These are phyloP conservation scores for Motacilla alba DNA, from an alignment of 2,113 vertebrate species.

Conservation along the genomic window DNA sequence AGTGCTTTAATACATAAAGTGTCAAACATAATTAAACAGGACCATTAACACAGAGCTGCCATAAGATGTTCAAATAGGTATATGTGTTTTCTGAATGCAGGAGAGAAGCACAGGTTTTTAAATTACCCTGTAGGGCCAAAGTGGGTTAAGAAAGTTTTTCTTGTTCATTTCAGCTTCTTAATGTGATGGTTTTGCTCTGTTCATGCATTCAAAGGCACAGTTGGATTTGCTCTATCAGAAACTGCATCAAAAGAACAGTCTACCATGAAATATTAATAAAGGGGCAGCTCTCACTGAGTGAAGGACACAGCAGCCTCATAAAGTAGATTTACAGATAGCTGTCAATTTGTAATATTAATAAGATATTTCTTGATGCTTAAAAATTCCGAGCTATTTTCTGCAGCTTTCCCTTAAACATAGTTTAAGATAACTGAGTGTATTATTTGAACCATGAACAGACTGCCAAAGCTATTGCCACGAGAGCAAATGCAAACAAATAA, in stretches of 20 bases:
- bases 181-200: not conserved
- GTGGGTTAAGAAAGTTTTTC: not conserved
- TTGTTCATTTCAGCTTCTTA: not conserved
- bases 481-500: conserved; percentile 17
- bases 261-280: not conserved
- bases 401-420: not conserved
- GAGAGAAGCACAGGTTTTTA: not conserved
- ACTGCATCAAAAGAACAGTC: not conserved
- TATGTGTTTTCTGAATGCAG: not conserved
- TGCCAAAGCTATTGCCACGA: not conserved
- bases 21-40: conserved; percentile 44
- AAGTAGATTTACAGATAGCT: not conserved
- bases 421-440: not conserved
- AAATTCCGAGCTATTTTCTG: not conserved
- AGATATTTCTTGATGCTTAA: not conserved
- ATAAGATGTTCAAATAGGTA: not conserved
- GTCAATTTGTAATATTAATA: not conserved
- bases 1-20: conserved; percentile 63
- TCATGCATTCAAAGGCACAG: not conserved
- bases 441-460: not conserved
- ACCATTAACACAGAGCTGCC: conserved; percentile 23
- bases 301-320: not conserved
- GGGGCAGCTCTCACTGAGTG: not conserved
- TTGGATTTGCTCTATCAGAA: not conserved
- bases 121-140: not conserved